Evolutionary conservation across 2,113 vertebrate species (phyloP).

Genomic region (Apus apus): DNA sequence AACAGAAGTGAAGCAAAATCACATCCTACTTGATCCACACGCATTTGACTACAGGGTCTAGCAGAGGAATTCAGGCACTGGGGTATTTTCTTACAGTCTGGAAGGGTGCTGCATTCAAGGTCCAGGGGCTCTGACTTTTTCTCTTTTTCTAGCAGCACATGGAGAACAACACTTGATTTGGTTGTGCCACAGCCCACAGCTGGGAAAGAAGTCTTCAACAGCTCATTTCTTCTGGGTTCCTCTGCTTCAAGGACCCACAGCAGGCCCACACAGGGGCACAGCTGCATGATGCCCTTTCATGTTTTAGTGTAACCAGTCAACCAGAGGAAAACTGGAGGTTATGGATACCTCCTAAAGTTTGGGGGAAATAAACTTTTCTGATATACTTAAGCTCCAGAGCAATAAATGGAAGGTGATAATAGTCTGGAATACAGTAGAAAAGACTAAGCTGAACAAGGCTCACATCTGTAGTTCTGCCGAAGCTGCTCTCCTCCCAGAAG

Average conservation of each 20-base stretch:
- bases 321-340: neutral
- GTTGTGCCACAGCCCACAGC: neutral
- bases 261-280: neutral
- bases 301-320: neutral
- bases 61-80: neutral
- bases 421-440: neutral
- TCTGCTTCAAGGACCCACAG: neutral
- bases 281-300: neutral
- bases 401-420: neutral
- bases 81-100: neutral
- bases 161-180: neutral
- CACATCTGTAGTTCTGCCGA: neutral
- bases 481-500: neutral
- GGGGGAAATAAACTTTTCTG: neutral
- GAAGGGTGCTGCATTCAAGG: neutral
- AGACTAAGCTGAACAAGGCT: neutral
- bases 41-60: neutral
- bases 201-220: neutral
- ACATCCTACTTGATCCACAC: neutral
- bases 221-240: neutral
- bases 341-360: neutral
- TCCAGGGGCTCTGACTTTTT: accelerated
- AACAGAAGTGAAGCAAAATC: neutral
- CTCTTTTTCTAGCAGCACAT: neutral
- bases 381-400: neutral